These are phyloP conservation scores for Pygmarrhopalites habei DNA, from an alignment of 1,140 invertebrate species.

Conservation along the genomic window DNA sequence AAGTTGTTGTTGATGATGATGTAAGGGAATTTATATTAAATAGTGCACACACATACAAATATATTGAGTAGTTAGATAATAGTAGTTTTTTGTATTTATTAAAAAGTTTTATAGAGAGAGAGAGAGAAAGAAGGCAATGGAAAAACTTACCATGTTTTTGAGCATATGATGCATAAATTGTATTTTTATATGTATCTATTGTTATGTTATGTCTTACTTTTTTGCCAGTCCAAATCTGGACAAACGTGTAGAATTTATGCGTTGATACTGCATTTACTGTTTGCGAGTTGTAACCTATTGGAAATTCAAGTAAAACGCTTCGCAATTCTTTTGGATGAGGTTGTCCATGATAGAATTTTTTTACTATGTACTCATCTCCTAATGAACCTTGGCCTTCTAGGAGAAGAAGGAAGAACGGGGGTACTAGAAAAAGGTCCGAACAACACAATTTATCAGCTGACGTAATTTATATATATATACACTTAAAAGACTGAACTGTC, in stretches of 20 bases:
- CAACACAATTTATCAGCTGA: neutral
- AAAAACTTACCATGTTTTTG: too few relatives aligned
- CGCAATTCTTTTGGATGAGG: neutral
- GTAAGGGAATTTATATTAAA: too few relatives aligned
- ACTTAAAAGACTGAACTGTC: neutral
- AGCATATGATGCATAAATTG: too few relatives aligned
- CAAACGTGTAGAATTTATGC: neutral
- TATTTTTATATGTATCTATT: too few relatives aligned
- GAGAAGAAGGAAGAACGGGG: neutral
- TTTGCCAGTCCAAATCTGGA: too few relatives aligned
- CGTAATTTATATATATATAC: neutral
- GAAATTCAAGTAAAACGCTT: neutral
- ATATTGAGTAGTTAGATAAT: too few relatives aligned
- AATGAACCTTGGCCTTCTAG: neutral
- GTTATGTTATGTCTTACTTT: too few relatives aligned
- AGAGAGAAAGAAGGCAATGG: too few relatives aligned
- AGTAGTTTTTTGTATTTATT: too few relatives aligned
- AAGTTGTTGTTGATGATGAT: too few relatives aligned
- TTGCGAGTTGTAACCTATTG: neutral
- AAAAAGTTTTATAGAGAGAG: too few relatives aligned
- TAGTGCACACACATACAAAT: too few relatives aligned
- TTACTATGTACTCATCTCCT: neutral
- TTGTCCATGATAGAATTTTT: neutral
- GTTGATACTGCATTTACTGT: neutral
- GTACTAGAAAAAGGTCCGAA: neutral